Evolutionary conservation across 2,113 vertebrate species (phyloP), one percentile per base, ranked within the genome.

Genomic region (Phyllostomus hastatus): DNA sequence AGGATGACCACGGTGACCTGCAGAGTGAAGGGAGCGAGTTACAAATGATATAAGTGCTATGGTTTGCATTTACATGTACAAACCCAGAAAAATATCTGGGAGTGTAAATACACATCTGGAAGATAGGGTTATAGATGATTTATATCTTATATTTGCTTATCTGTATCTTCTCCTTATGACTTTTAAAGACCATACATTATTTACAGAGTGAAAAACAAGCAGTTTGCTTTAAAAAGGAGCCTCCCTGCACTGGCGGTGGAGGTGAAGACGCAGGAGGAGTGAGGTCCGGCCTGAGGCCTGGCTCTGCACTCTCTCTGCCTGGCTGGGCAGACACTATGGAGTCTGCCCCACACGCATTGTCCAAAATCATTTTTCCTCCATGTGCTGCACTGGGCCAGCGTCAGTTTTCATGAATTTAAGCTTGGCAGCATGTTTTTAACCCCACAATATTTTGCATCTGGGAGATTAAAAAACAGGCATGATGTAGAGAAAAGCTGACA

Each of bases 391-490:
- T 94, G 99, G 96, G 76, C 99, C 98, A 0, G 99, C 99, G 95
- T 99, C 99, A 0, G 99, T 99, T 79, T 99, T 98, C 97, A 98
- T 99, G 97, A 99, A 98, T 59, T 70, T 52, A 5, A 98, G 98
- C 17, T 98, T 91, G 24, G 98, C 95, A 9, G 97, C 93, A 0
- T 91, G 94, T 66, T 98, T 82, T 99, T 33, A 98, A 98, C 96
- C 99, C 95, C 99, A 98, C 98, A 91, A 98, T 98, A 94, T 99
- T 99, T 98, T 99, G 99, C 0, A 98, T 98, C 99, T 99, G 96
- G 70, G 48, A 98, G 17, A 88, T 48, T 35, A 35, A 69, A 69
- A 69, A 57, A 57, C 22, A 8, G 54, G 54, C 54, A 57, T 57
- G 54, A 57, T 3, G 24, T 26, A 59, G 57, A 52, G 54, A 54